These are phyloP conservation scores for Dilophus febrilis DNA, from an alignment of 2,888 invertebrate species.

Conservation along the genomic window DNA sequence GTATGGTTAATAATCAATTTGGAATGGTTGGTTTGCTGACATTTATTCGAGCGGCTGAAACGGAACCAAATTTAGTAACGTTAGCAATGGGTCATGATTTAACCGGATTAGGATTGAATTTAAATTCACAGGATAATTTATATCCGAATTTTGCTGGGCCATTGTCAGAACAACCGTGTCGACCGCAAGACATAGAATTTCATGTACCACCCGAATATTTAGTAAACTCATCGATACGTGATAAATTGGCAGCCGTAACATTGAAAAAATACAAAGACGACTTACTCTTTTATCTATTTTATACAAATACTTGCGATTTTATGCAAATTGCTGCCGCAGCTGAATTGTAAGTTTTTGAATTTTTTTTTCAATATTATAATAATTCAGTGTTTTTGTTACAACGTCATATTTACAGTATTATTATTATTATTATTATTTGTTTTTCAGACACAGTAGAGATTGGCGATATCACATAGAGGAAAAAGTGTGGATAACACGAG, in stretches of 20 bases:
- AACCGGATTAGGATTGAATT: conserved; percentile 92
- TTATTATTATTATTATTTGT: no score
- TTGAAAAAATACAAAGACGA: conserved; percentile 97
- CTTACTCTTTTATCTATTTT: conserved; percentile 96
- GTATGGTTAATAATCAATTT: conserved; percentile 99
- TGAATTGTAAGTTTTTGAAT: conserved; percentile 71
- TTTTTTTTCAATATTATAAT: no score
- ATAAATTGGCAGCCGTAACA: conserved; percentile 88
- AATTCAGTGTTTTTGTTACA: no score
- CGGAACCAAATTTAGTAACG: conserved; percentile 90
- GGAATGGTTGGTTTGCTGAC: conserved; percentile 97
- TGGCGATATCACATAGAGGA: conserved; percentile 99
- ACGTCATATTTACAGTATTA: conserved; percentile 8
- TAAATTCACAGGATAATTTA: conserved; percentile 94
- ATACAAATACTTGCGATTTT: conserved; percentile 96
- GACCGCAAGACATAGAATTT: conserved; percentile 95
- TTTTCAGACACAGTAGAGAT: conserved; percentile 79
- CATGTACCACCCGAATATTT: conserved; percentile 97
- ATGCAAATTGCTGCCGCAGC: conserved; percentile 94
- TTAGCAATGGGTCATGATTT: conserved; percentile 95
- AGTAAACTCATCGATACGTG: conserved; percentile 90
- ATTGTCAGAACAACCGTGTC: conserved; percentile 93
- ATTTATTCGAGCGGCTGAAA: conserved; percentile 94
- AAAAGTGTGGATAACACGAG: conserved; percentile 96
- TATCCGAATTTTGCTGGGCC: conserved; percentile 98